Evolutionary conservation across 2,888 invertebrate genomes (phyloP), one percentile per base, ranked within the genome.

Genomic region (Zygothrica quintamaculata): DNA sequence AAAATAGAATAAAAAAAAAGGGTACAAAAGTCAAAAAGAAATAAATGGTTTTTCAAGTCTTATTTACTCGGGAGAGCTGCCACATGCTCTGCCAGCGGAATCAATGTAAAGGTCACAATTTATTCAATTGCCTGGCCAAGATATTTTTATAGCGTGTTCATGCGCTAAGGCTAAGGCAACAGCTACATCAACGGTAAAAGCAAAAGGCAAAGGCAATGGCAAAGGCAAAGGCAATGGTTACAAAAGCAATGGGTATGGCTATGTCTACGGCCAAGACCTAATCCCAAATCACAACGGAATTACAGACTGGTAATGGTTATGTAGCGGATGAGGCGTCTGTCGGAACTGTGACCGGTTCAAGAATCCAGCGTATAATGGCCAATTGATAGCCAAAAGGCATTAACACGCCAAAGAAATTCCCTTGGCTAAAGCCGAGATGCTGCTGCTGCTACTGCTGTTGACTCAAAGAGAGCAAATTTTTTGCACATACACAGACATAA

Each of bases 221-320:
- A 31, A 34, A 7, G 36, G 34, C 42, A 13, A 36, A 9, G 46
- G 55, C 33, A 15, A 51, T 15, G 43, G 46, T 52, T 40, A 34
- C 12, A 40, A 22, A n/a, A 15, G 22, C 39, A 39, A 15, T 15
- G 15, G 9, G 12, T 48, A 26, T 26, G 26, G 26, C n/a, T 29
- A 29, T 5, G 29, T 29, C 58, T 43, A 42, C 56, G 68, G 51
- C 50, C 67, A 64, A 66, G 69, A 77, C 82, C 77, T 85, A 85
- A 84, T 85, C 82, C 82, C 82, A 84, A 85, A 85, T 85, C 82
- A 85, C 85, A 82, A 85, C 85, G 82, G 82, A 81, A 81, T 81
- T 84, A 84, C 84, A 73, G 80, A 75, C 66, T 80, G 77, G 80
- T 84, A 82, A 79, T 79, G 84, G 79, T 68, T 82, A 68, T 79